phyloP scores from a whole-genome alignment of 1,140 invertebrate genomes.

The Zeugodacus cucurbitae region DNA sequence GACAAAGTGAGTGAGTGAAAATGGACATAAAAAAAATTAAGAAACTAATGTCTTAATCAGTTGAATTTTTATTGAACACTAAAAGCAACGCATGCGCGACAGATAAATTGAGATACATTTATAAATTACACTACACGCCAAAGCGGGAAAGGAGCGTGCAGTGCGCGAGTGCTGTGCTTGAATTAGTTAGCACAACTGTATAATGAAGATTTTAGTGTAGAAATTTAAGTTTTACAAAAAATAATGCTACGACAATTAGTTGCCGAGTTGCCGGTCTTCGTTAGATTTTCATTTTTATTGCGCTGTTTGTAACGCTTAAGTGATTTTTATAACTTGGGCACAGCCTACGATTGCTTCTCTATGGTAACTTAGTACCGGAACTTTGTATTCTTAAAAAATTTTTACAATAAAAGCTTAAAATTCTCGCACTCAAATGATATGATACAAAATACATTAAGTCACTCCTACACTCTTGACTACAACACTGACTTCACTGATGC shows the following conservation, averaged over 20 bases:
- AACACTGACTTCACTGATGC: neutral
- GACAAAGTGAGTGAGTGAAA: neutral
- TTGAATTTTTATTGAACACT: slow-evolving; percentile 29
- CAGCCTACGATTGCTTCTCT: neutral
- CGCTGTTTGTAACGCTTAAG: neutral
- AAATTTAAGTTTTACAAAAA: neutral
- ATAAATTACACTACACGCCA: neutral
- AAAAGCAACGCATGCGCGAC: slow-evolving; percentile 32
- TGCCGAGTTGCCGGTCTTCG: neutral
- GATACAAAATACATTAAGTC: neutral
- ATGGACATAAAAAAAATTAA: neutral
- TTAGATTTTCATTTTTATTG: neutral
- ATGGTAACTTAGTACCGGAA: neutral
- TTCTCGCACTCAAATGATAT: neutral
- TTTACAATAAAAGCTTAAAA: too few species aligned
- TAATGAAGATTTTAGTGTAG: too few species aligned
- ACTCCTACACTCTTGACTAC: neutral
- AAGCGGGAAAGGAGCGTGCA: neutral
- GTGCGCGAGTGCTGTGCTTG: neutral
- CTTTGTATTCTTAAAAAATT: neutral
- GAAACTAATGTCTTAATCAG: slow-evolving; percentile 25
- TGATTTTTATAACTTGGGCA: neutral
- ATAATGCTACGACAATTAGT: neutral
- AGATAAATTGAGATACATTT: slow-evolving; percentile 6
- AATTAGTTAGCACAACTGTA: too few species aligned